phyloP scores from a whole-genome alignment of 2,888 invertebrate species.

The Sphaerophoria taeniata region DNA sequence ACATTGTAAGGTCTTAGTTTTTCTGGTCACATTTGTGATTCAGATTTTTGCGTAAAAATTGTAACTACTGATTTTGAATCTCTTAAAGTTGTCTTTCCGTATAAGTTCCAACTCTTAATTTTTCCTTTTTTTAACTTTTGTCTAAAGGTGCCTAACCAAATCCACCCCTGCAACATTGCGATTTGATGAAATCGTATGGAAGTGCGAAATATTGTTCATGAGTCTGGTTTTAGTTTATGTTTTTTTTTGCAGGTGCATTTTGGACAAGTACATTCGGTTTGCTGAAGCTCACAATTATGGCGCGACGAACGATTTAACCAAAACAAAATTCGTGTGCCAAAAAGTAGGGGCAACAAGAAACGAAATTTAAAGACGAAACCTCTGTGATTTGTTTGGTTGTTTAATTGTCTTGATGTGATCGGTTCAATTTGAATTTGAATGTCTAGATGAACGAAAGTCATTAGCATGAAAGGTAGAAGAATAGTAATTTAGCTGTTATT shows the following conservation, averaged over 20 bases:
- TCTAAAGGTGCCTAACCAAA: neutral
- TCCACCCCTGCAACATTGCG: neutral
- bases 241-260: conserved; percentile 9
- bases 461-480: neutral
- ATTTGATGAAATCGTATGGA: conserved; percentile 12
- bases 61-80: too few relatives aligned
- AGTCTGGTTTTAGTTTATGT: conserved; percentile 5
- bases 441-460: neutral
- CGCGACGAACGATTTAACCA: neutral
- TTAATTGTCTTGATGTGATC: conserved; percentile 7
- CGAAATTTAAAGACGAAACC: neutral
- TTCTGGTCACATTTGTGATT: too few relatives aligned
- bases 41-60: too few relatives aligned
- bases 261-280: neutral
- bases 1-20: too few relatives aligned
- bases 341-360: neutral
- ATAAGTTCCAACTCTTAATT: neutral
- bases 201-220: conserved; percentile 1
- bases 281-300: neutral
- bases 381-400: neutral
- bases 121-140: neutral
- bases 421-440: neutral
- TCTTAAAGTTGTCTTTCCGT: too few relatives aligned
- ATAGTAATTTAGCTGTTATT: neutral
- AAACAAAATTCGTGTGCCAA: conserved; percentile 25